These are phyloP conservation scores for Drosophila micromelanica DNA, from an alignment of 1,140 invertebrate genomes.

Conservation along the genomic window DNA sequence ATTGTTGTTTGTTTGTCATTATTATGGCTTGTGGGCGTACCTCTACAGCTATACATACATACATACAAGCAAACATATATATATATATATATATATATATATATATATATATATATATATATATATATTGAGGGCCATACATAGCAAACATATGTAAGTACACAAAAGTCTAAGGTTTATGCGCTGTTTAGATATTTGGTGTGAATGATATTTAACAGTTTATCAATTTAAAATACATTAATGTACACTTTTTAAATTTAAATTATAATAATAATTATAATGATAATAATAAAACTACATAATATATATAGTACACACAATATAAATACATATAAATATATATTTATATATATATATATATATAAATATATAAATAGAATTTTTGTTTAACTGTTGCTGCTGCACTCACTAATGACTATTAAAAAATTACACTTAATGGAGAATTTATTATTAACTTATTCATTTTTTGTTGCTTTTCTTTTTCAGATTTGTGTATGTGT, in stretches of 20 bases:
- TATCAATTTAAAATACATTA: conserved; percentile 78
- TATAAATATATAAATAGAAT: conserved; percentile 32
- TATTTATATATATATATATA: conserved; percentile 53
- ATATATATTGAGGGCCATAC: conserved; percentile 21
- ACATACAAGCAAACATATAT: conserved; percentile 22
- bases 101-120: conserved; percentile 22
- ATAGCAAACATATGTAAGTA: conserved; percentile 52
- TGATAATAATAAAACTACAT: conserved; percentile 64
- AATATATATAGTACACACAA: conserved; percentile 64
- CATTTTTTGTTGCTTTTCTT: conserved; percentile 18
- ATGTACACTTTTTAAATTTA: conserved; percentile 67
- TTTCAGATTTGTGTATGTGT: conserved; percentile 12
- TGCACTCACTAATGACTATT: conserved; percentile 53
- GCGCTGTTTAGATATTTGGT: conserved; percentile 50
- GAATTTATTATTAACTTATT: conserved; percentile 40
- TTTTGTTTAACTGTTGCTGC: background rate
- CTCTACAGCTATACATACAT: conserved; percentile 15
- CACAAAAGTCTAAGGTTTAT: conserved; percentile 53
- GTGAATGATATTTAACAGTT: conserved; percentile 74
- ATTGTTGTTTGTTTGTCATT: conserved; percentile 7
- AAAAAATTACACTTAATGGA: conserved; percentile 77
- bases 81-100: conserved; percentile 21
- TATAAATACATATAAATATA: conserved; percentile 61
- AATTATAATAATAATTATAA: conserved; percentile 48
- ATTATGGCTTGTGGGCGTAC: conserved; percentile 15